These are phyloP conservation scores for Burhinus oedicnemus DNA, from an alignment of 2,113 vertebrate genomes.

Conservation along the genomic window DNA sequence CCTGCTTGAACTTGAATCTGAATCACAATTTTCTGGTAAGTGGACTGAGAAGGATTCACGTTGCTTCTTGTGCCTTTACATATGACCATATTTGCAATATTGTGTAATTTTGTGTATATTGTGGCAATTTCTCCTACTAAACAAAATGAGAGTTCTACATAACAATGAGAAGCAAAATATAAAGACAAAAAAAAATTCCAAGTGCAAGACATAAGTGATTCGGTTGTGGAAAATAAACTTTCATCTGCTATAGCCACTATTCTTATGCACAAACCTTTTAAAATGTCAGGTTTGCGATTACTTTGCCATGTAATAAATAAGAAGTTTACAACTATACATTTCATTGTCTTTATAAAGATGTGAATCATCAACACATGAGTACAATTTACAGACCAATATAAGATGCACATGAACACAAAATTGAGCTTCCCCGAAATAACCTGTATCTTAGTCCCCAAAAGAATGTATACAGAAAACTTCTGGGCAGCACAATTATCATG, in stretches of 20 bases:
- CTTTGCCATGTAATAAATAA: background rate
- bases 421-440: fast-evolving
- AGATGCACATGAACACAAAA: background rate
- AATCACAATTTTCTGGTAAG: background rate
- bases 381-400: background rate
- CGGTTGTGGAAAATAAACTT: background rate
- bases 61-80: background rate
- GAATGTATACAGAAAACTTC: background rate
- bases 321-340: background rate
- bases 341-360: background rate
- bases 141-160: background rate
- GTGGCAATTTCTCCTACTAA: background rate
- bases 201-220: background rate
- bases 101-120: background rate
- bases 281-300: background rate
- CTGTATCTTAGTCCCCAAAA: background rate
- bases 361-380: background rate
- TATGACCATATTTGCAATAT: background rate
- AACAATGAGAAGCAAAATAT: background rate
- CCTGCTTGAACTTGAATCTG: background rate
- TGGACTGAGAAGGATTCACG: background rate
- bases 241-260: background rate
- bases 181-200: background rate
- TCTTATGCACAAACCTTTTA: background rate
- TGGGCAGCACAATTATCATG: background rate